Conservation (phyloP, 2,888 invertebrate genomes). For the Hoplodrina blanda region DNA sequence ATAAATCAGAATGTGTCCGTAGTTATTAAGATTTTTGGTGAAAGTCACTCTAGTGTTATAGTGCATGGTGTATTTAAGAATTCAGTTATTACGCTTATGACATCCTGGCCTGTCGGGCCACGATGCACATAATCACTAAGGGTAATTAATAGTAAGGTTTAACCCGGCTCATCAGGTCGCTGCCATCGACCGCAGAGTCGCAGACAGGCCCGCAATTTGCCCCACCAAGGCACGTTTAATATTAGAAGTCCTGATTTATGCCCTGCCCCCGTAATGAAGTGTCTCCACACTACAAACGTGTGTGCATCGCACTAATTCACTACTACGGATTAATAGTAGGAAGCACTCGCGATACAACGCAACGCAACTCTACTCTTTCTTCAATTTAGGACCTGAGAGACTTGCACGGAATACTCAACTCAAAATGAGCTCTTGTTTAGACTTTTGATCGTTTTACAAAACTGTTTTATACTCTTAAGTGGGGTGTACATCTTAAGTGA, state of each 20-base stretch:
- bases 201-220: conserved; percentile 83
- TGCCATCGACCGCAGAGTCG: conserved; percentile 75
- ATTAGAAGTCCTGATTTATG: conserved; percentile 91
- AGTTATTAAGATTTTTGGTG: neutral
- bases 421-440: conserved; percentile 49
- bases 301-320: conserved; percentile 88
- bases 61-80: neutral
- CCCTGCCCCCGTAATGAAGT: conserved; percentile 89
- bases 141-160: conserved; percentile 59
- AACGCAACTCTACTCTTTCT: conserved; percentile 37
- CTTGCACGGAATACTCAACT: conserved; percentile 12
- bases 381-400: conserved; percentile 36
- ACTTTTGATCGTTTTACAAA: conserved; percentile 64
- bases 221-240: conserved; percentile 90
- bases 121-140: conserved; percentile 24
- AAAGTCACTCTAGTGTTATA: neutral
- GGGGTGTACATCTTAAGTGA: conserved; percentile 67
- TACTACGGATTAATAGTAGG: conserved; percentile 84
- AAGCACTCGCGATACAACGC: conserved; percentile 59
- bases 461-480: conserved; percentile 66
- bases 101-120: neutral
- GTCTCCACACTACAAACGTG: conserved; percentile 88
- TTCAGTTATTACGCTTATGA: neutral
- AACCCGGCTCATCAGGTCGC: conserved; percentile 61
- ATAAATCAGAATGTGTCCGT: neutral